A percentile compares a stretch with the other conserved stretches of the same genome.
These are phyloP conservation scores for Craterocephalus amniculus DNA, from an alignment of 2,797 vertebrate genomes.

Conservation along the genomic window DNA sequence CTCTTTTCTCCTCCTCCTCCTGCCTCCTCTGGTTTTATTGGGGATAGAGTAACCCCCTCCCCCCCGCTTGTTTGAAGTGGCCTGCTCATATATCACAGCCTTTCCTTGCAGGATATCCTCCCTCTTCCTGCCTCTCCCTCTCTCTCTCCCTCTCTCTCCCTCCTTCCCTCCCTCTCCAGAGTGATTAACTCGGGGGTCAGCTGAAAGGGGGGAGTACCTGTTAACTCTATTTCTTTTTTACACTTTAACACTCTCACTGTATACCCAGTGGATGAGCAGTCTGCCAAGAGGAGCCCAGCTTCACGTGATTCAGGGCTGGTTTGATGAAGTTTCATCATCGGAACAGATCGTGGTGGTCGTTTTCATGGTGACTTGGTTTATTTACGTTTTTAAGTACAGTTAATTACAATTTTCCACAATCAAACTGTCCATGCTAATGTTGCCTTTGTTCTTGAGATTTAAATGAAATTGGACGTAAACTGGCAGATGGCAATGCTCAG, in stretches of 20 bases:
- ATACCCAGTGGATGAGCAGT: conserved; percentile 37
- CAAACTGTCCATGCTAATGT: background rate
- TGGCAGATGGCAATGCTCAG: conserved; percentile 10
- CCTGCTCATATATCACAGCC: conserved; percentile 79
- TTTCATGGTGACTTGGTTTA: background rate
- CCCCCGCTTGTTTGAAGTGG: conserved; percentile 75
- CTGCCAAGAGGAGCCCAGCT: conserved; percentile 18
- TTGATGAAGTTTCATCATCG: conserved; percentile 5
- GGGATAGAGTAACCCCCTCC: conserved; percentile 61
- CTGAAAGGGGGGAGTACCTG: conserved; percentile 51
- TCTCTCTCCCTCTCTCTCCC: conserved; percentile 35
- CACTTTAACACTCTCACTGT: conserved; percentile 58
- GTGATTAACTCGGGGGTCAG: conserved; percentile 36
- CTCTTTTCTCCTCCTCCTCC: conserved; percentile 51
- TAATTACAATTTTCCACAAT: background rate
- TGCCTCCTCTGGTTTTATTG: conserved; percentile 76
- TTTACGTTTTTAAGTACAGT: background rate
- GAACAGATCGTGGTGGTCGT: conserved; percentile 10
- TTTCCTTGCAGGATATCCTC: conserved; percentile 73
- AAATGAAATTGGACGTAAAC: conserved; percentile 19
- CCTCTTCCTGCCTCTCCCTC: conserved; percentile 68
- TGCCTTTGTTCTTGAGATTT: conserved; percentile 20
- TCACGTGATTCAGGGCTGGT: conserved; percentile 3
- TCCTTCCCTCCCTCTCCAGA: conserved; percentile 32
- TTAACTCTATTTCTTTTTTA: conserved; percentile 71